Conservation (phyloP, 2,888 invertebrate species). For the Tetropium fuscum region DNA sequence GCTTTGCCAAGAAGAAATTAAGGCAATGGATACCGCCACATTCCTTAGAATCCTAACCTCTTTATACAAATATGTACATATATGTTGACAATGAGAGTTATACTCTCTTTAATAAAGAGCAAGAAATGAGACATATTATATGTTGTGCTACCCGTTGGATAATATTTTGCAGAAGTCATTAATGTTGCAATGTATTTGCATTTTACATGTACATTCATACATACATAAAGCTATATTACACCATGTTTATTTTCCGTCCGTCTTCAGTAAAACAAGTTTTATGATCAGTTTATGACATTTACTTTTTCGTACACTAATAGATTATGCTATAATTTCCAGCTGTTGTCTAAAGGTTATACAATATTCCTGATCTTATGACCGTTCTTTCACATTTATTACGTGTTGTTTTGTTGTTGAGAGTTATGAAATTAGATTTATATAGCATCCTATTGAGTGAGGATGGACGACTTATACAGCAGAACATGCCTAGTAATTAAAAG, state of each 20-base stretch:
- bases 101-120: slow-evolving; percentile 56
- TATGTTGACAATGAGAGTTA: slow-evolving; percentile 27
- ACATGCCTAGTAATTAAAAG: too few relatives aligned
- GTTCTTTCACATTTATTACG: slow-evolving; percentile 4
- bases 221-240: slow-evolving; percentile 40
- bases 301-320: slow-evolving; percentile 20
- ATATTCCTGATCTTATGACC: slow-evolving; percentile 13
- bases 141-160: slow-evolving; percentile 54
- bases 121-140: slow-evolving; percentile 58
- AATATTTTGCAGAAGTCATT: slow-evolving; percentile 61
- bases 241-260: slow-evolving; percentile 43
- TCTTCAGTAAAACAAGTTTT: slow-evolving; percentile 40
- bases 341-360: slow-evolving; percentile 27
- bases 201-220: slow-evolving; percentile 49
- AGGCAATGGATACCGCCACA: too few relatives aligned
- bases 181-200: slow-evolving; percentile 59
- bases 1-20: too few relatives aligned
- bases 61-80: slow-evolving; percentile 16
- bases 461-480: too few relatives aligned
- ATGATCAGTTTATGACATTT: slow-evolving; percentile 21
- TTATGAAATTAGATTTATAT: too few relatives aligned
- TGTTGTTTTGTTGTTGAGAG: too few relatives aligned
- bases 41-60: too few relatives aligned
- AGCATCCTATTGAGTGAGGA: too few relatives aligned
- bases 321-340: slow-evolving; percentile 28